Conservation (phyloP, 1,140 invertebrate species). For the Chironomus striatipennis region DNA sequence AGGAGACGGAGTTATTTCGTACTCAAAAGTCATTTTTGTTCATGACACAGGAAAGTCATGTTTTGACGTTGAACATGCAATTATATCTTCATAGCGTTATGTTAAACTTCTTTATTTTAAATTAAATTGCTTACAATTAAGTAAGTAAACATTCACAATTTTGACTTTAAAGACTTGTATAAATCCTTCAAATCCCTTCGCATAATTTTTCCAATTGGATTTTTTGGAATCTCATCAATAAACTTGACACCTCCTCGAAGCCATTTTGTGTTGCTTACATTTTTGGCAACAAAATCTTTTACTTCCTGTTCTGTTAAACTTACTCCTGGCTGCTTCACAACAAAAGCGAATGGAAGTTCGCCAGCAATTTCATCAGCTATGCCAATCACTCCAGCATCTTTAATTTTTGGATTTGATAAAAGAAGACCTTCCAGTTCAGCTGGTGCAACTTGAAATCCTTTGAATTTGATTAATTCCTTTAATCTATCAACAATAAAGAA, state of each 20-base stretch:
- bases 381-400: conserved; percentile 61
- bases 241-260: conserved; percentile 43
- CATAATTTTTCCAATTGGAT: conserved; percentile 41
- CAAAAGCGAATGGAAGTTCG: conserved; percentile 53
- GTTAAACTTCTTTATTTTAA: too few relatives aligned
- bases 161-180: conserved; percentile 27
- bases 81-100: background rate
- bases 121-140: too few relatives aligned
- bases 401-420: conserved; percentile 49
- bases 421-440: conserved; percentile 66
- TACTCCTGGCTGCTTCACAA: conserved; percentile 42
- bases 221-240: conserved; percentile 44
- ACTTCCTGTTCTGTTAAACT: conserved; percentile 40
- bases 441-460: conserved; percentile 72
- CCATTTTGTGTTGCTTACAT: conserved; percentile 43
- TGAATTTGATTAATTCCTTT: conserved; percentile 85
- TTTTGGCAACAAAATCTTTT: conserved; percentile 40
- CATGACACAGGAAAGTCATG: background rate
- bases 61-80: background rate
- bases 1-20: background rate
- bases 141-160: conserved; percentile 10
- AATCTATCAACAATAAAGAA: conserved; percentile 68
- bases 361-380: conserved; percentile 49
- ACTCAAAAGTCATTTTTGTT: background rate
- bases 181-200: conserved; percentile 36